A percentile compares a stretch with the other conserved stretches of the same genome.
phyloP scores from a whole-genome alignment of 2,113 vertebrate species.

The Cnemophilus loriae region DNA sequence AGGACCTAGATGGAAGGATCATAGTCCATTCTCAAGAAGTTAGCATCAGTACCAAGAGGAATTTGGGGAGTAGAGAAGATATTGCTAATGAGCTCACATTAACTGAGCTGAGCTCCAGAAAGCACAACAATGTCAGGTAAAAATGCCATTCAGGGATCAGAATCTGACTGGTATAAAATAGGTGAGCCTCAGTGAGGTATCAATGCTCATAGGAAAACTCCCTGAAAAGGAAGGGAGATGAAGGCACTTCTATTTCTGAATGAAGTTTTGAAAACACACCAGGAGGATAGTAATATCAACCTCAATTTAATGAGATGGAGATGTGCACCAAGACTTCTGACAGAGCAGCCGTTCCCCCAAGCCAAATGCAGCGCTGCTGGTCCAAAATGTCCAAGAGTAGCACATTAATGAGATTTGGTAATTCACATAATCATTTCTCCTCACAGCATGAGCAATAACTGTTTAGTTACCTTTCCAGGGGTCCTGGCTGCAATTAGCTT shows the following conservation, averaged over 20 bases:
- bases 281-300: background rate
- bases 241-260: background rate
- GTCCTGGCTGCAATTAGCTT: background rate
- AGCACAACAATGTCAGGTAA: background rate
- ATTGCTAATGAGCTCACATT: background rate
- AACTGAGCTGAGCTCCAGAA: background rate
- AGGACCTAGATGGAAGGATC: background rate
- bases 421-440: background rate
- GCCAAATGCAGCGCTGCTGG: fast-evolving
- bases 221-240: background rate
- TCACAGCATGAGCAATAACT: background rate
- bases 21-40: background rate
- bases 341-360: background rate
- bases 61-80: background rate
- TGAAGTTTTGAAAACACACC: background rate
- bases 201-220: background rate
- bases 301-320: background rate
- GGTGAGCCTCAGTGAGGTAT: background rate
- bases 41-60: background rate
- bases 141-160: background rate
- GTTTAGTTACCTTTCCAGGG: background rate
- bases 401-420: background rate
- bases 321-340: background rate
- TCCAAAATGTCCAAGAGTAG: background rate
- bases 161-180: background rate